Evolutionary conservation across 2,888 invertebrate genomes (phyloP), one percentile per base, ranked within the genome.

Genomic region (Drosophila neutralis): DNA sequence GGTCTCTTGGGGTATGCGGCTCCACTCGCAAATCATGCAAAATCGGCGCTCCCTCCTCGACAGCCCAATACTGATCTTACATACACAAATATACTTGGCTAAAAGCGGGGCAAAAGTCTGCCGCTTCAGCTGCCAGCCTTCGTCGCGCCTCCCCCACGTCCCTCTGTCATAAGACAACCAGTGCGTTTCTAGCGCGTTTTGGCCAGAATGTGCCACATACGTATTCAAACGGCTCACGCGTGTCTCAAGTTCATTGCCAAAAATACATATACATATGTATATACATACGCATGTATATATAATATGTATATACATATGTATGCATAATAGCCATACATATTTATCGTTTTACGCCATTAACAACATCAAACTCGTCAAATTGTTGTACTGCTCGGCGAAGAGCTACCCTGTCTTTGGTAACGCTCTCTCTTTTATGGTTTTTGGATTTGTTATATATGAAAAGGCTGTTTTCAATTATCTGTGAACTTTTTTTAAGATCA

Each of bases 171-270:
- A 33, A 38, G 29, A 48, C 38, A 61, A 15, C 54, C 62, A 61
- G 36, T 63, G 57, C 57, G 49, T 58, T 33, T 45, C 42, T 53
- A 75, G 54, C 60, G 27, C 60, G 54, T 72, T 64, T 80, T 81
- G 88, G 82, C 78, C 86, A 82, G 68, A 67, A 78, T 68, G 49
- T 63, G 69, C 67, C 71, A 52, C 63, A 73, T 71, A 72, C 68
- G 82, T 78, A 80, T 88, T 80, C 83, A 83, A 83, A 71, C 78
- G 76, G 51, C 78, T 81, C 80, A 88, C 83, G 84, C 87, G 87
- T 89, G 84, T 91, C 91, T 91, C 91, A 91, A 91, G 91, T 91
- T 91, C 91, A 91, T 91, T 91, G 91, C 88, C 91, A 91, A 91
- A 86, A 2, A 80, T 35, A 65, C 67, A 21, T 13, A 35, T 2